Evolutionary conservation across 2,113 vertebrate species (phyloP), one percentile per base, ranked within the genome.

Genomic region (Dermatemys mawii): DNA sequence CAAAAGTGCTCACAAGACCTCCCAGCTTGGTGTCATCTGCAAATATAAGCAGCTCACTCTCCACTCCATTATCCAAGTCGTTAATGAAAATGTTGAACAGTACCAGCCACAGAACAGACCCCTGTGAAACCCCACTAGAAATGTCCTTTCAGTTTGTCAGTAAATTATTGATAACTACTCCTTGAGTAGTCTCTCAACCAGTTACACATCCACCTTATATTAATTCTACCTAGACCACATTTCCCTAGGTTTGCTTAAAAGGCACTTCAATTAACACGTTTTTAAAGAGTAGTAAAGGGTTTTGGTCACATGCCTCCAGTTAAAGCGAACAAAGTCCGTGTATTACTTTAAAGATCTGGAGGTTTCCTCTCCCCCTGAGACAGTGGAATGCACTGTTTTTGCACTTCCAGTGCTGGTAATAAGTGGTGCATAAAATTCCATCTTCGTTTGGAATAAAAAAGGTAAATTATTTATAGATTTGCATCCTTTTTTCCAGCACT

Each of bases 391-490:
- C 29, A 84, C 92, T 76, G 83, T 67, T 96, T 96, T 91, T 91
- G 95, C 94, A 87, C 92, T 92, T 93, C 91, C 3, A 1, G 63
- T 10, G 0, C 83, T 88, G 92, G 92, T 93, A 94, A 57, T 97
- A 97, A 96, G 96, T 96, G 93, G 90, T 97, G 96, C 96, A 93
- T 97, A 97, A 97, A 97, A 94, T 96, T 96, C 94, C 94, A 86
- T 96, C 35, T 85, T 91, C 85, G 7, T 94, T 93, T 93, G 92
- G 96, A 97, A 95, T 84, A 84, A 90, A 88, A 96, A 82, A 83
- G 13, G 78, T 81, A 51, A 95, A 94, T 95, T 87, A 78, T 97
- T 97, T 95, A 93, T 93, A 85, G 92, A 13, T 19, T 86, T 5
- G 24, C 85, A 96, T 97, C 94, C 94, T 88, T 94, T 96, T 95